A percentile compares a stretch with the other conserved stretches of the same genome.
These are phyloP conservation scores for Mayetiola destructor DNA, from an alignment of 2,888 invertebrate species.

Conservation along the genomic window DNA sequence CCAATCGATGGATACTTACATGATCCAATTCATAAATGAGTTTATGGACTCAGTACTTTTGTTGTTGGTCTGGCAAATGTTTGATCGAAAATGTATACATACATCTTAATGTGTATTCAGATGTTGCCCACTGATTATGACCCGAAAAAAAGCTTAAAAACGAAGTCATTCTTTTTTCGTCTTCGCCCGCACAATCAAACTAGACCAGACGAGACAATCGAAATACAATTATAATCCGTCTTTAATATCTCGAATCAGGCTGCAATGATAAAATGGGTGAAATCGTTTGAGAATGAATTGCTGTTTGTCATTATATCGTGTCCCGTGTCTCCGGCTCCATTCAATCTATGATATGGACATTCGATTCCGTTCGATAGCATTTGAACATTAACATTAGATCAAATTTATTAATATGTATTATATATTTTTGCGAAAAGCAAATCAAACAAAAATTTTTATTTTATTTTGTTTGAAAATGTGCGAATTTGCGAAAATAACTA, in stretches of 20 bases:
- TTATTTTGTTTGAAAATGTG: too few species aligned
- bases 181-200: background rate
- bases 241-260: too few species aligned
- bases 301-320: too few species aligned
- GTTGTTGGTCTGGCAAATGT: background rate
- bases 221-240: conserved; percentile 7
- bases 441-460: background rate
- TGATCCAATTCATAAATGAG: background rate
- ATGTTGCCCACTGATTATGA: too few species aligned
- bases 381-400: background rate
- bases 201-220: conserved; percentile 10
- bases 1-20: too few species aligned
- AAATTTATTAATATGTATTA: too few species aligned
- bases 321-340: background rate
- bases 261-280: too few species aligned
- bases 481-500: conserved; percentile 6
- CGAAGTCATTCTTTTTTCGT: too few species aligned
- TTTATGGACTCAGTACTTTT: background rate
- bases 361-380: background rate
- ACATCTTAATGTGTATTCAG: too few species aligned
- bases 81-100: background rate
- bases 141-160: too few species aligned
- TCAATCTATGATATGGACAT: background rate
- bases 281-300: too few species aligned
- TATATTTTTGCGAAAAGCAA: background rate